These are phyloP conservation scores for Chaetorhynchus papuensis DNA, from an alignment of 2,113 vertebrate genomes.

Conservation along the genomic window DNA sequence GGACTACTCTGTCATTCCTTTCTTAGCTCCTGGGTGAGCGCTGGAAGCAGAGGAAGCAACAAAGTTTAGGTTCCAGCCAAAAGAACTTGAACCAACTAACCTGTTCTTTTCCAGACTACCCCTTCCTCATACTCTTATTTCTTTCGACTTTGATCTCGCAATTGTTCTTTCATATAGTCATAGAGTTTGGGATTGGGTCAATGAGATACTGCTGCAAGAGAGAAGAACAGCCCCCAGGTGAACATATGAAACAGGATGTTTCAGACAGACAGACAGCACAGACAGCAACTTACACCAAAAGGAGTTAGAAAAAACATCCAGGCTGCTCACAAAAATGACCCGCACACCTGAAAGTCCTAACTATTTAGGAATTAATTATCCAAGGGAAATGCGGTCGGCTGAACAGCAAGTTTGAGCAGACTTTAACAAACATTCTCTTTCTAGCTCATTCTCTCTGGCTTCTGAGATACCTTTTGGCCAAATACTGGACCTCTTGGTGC, in stretches of 20 bases:
- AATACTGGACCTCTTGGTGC: neutral
- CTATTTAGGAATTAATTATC: neutral
- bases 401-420: neutral
- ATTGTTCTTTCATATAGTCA: neutral
- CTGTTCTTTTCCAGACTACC: neutral
- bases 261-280: neutral
- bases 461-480: neutral
- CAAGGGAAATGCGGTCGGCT: neutral
- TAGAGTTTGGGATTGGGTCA: neutral
- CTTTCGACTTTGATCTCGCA: neutral
- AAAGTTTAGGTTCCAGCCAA: neutral
- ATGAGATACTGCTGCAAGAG: neutral
- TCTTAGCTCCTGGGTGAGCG: neutral
- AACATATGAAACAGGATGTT: neutral
- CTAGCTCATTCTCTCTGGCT: neutral
- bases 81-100: neutral
- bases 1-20: neutral
- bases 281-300: neutral
- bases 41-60: neutral
- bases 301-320: neutral
- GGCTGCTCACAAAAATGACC: neutral
- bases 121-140: neutral
- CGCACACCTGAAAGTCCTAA: neutral
- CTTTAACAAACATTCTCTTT: neutral
- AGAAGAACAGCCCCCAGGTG: neutral